Percentiles rank a stretch among this genome's conserved stretches.
Evolutionary conservation across 2,113 vertebrate genomes (phyloP).

Genomic region (Taurulus bubalis): DNA sequence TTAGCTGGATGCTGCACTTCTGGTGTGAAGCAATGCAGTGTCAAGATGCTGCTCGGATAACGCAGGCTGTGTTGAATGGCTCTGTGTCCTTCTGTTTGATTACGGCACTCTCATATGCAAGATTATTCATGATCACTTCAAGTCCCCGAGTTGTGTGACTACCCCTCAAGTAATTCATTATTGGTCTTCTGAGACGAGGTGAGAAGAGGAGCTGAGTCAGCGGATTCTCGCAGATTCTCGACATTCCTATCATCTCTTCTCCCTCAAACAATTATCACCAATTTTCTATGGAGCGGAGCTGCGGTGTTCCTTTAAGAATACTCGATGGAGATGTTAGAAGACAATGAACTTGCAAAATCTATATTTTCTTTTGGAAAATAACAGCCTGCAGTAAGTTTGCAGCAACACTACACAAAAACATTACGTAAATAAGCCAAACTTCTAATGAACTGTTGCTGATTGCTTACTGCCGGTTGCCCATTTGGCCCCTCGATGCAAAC

Average conservation of each 20-base stretch:
- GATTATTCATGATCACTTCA: constrained; percentile 41
- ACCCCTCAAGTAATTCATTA: constrained; percentile 42
- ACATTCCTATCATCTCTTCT: constrained; percentile 11
- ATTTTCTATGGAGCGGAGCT: background rate
- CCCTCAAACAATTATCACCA: constrained; percentile 3
- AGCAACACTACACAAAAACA: background rate
- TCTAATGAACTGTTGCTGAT: constrained; percentile 19
- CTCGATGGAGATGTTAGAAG: constrained; percentile 1
- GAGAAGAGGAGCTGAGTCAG: constrained; percentile 42
- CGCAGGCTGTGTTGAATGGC: constrained; percentile 26
- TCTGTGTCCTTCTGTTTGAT: constrained; percentile 45
- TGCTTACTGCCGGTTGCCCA: constrained; percentile 8
- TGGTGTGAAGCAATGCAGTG: background rate
- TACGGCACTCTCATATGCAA: constrained; percentile 27
- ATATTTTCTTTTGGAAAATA: constrained; percentile 14
- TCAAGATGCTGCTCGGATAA: constrained; percentile 13
- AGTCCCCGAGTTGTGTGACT: constrained; percentile 8
- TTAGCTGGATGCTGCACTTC: constrained; percentile 11
- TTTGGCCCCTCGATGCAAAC: constrained; percentile 17
- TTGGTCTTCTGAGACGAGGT: constrained; percentile 34
- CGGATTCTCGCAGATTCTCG: constrained; percentile 41
- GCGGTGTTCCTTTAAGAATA: background rate
- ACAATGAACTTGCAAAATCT: background rate
- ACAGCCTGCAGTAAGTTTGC: constrained; percentile 10
- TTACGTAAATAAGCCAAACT: constrained; percentile 42